Base-by-base conservation (phyloP, 2,797 vertebrate genomes). In the Sebastes itinus region DNA sequence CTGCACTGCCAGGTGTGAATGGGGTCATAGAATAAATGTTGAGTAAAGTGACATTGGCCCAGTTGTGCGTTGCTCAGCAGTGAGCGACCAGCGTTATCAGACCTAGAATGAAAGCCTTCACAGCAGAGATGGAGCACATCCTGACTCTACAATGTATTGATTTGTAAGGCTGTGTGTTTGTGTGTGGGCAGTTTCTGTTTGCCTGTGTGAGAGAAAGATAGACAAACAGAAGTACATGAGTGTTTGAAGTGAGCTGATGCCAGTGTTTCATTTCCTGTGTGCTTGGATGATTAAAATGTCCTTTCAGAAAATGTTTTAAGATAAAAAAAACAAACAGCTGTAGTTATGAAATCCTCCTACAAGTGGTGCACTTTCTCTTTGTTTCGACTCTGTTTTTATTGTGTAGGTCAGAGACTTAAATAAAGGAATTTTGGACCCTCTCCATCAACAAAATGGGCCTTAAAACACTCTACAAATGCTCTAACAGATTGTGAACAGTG, bases 331-430 rank as follows among this genome's bases (percentile, higher is more conserved):
- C 0, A 74, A 69, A 25, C 6, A 54, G 62, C 3, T 87, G 88
- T 55, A 88, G 66, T 92, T 82, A 38, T 75, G 7, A 81, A 81
- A 80, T 13, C 46, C 0, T 83, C 89, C 90, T 84, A 81, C 61
- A 81, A 87, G 89, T 83, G 88, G 86, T 75, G 85, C 88, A 73
- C 82, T 91, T 92, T 86, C 80, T 75, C 87, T 89, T 84, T 67
- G 25, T 64, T 82, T 81, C 23, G 2, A 16, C 13, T 59, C 20
- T 3, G 11, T 3, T 35, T 72, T 63, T 54, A 46, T 46, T 56
- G 23, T 67, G 16, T 14, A 58, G 11, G 20, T 35, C 55, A 33
- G 16, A 68, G 20, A 12, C 38, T 46, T 49, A 12, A 38, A 46
- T 63, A 20, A 55, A 30, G 16, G 13, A 22, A 46, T 73, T 68